Conservation (phyloP, 2,113 vertebrate genomes). For the Notothenia coriiceps region DNA sequence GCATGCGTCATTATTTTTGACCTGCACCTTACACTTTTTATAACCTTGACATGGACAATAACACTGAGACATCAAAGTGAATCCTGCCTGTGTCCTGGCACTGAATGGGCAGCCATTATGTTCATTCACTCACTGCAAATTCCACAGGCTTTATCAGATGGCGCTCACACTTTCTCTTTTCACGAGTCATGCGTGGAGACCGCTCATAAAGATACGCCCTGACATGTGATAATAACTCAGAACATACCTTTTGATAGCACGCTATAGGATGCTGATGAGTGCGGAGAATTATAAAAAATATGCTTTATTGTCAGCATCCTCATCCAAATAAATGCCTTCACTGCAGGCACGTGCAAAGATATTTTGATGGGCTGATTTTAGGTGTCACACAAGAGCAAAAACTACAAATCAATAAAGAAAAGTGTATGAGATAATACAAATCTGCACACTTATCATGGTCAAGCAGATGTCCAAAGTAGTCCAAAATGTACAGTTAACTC, state of each 20-base stretch:
- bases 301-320: background rate
- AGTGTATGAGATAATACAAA: too few species aligned
- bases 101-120: conserved; percentile 53
- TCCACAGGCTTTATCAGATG: conserved; percentile 45
- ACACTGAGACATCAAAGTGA: conserved; percentile 38
- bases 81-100: conserved; percentile 12
- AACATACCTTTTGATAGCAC: conserved; percentile 18
- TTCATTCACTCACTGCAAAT: conserved; percentile 52
- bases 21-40: conserved; percentile 29
- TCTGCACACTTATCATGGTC: too few species aligned
- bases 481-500: too few species aligned
- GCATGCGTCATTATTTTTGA: conserved; percentile 48
- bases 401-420: too few species aligned
- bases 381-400: too few species aligned
- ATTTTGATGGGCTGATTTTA: too few species aligned
- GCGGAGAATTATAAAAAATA: background rate
- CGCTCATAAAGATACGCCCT: conserved; percentile 35
- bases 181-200: conserved; percentile 27
- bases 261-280: background rate
- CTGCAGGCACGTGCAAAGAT: background rate
- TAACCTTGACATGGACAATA: conserved; percentile 63
- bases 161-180: conserved; percentile 2
- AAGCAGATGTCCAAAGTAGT: too few species aligned
- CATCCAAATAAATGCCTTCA: background rate
- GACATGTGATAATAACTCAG: conserved; percentile 22